Conservation (phyloP, 2,113 vertebrate species). For the Phylloscopus trochilus region DNA sequence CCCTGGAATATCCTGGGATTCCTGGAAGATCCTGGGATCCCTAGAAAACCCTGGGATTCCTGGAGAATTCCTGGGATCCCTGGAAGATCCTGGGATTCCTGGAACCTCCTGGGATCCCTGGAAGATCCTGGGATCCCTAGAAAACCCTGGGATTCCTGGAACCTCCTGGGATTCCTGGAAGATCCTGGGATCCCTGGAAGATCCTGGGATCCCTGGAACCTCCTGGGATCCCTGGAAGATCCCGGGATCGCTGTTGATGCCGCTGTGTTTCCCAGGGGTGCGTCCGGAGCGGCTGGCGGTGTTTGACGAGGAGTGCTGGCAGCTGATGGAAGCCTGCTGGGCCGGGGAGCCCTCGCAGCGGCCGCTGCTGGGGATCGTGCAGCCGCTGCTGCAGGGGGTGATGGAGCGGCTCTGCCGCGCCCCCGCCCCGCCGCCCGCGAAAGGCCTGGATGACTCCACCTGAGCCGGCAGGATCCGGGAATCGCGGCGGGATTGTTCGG, state of each 20-base stretch:
- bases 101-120: no score
- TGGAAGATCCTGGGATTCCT: no score
- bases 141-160: no score
- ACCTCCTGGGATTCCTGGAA: no score
- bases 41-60: no score
- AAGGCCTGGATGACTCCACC: slow-evolving; percentile 88
- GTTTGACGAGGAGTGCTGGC: slow-evolving; percentile 98
- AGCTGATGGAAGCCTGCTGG: slow-evolving; percentile 99
- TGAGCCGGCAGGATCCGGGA: slow-evolving; percentile 68
- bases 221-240: no score
- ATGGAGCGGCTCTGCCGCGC: slow-evolving; percentile 86
- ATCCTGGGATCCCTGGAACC: no score
- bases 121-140: no score
- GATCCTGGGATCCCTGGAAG: no score
- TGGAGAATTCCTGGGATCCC: no score
- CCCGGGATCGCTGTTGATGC: neutral
- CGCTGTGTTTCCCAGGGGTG: slow-evolving; percentile 75
- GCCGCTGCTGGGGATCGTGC: slow-evolving; percentile 92
- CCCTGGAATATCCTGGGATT: no score
- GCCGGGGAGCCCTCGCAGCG: slow-evolving; percentile 90
- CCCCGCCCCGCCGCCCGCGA: slow-evolving; percentile 68
- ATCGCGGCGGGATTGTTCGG: neutral
- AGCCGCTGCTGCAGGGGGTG: slow-evolving; percentile 91
- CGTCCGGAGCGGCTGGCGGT: slow-evolving; percentile 85
- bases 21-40: no score